phyloP scores from a whole-genome alignment of 2,113 vertebrate genomes.

The Halichoerus grypus region DNA sequence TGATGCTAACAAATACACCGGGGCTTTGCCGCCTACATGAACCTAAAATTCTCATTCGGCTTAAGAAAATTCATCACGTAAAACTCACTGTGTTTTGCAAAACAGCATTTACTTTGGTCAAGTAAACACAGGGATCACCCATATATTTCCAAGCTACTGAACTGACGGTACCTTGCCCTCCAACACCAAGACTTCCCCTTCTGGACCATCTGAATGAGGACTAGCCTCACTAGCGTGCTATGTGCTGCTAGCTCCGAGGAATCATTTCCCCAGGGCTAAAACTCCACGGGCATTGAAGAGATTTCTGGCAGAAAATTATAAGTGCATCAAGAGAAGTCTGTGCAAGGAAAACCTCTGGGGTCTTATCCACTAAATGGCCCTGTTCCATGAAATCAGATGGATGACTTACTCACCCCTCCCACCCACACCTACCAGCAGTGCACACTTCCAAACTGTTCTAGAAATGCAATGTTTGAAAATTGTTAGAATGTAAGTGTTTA shows the following conservation, averaged over 20 bases:
- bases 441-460: neutral
- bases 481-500: neutral
- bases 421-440: neutral
- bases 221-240: neutral
- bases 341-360: neutral
- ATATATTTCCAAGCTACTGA: neutral
- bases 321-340: neutral
- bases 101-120: neutral
- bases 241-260: neutral
- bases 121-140: neutral
- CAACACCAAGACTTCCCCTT: neutral
- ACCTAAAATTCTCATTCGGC: slow-evolving; percentile 72
- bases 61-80: slow-evolving; percentile 71
- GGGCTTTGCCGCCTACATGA: slow-evolving; percentile 68
- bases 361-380: neutral
- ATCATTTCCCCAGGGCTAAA: neutral
- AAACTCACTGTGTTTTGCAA: slow-evolving; percentile 47
- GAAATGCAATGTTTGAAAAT: neutral
- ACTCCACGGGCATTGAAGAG: neutral
- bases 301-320: slow-evolving; percentile 26
- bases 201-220: neutral
- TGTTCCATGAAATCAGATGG: neutral
- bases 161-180: neutral
- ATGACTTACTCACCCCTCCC: neutral
- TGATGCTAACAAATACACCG: slow-evolving; percentile 82